Percentiles rank a stretch among this genome's conserved stretches.
phyloP scores from a whole-genome alignment of 2,113 vertebrate species.

The Apeltes quadracus region DNA sequence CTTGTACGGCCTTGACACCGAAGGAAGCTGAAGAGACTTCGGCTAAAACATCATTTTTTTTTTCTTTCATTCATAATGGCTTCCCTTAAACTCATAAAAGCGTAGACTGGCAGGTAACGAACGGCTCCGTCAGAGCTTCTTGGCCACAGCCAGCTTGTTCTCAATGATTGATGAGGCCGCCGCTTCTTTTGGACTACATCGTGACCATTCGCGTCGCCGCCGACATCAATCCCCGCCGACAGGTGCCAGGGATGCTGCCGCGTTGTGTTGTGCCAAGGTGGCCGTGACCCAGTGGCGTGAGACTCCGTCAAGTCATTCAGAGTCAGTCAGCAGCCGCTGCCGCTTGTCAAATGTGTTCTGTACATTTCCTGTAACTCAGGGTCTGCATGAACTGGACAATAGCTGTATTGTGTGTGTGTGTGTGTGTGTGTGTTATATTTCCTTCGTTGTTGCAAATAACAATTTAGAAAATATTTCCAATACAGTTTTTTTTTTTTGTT shows the following conservation, averaged over 20 bases:
- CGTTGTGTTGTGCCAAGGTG: slow-evolving; percentile 5
- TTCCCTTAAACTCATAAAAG: not conserved
- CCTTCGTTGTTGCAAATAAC: no score
- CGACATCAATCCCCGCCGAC: slow-evolving; percentile 19
- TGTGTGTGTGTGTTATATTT: no score
- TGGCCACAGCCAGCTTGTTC: slow-evolving; percentile 7
- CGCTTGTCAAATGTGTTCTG: not conserved
- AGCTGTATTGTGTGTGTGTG: no score
- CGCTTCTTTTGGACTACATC: slow-evolving; percentile 22
- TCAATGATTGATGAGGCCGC: slow-evolving; percentile 33
- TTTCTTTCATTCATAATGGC: not conserved
- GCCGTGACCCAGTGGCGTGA: not conserved
- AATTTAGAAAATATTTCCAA: no score
- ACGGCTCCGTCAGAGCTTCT: slow-evolving; percentile 13
- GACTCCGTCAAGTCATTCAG: not conserved
- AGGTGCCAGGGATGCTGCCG: slow-evolving; percentile 3
- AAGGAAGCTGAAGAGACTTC: not conserved
- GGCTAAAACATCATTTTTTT: not conserved
- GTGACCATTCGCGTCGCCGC: not conserved
- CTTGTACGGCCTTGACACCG: not conserved
- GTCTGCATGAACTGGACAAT: no score
- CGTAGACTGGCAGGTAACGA: slow-evolving; percentile 1
- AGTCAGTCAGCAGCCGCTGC: not conserved
- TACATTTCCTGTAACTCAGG: not conserved
- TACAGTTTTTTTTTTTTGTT: no score